These are phyloP conservation scores for Parapsyche elsis DNA, from an alignment of 1,140 invertebrate species.

Conservation along the genomic window DNA sequence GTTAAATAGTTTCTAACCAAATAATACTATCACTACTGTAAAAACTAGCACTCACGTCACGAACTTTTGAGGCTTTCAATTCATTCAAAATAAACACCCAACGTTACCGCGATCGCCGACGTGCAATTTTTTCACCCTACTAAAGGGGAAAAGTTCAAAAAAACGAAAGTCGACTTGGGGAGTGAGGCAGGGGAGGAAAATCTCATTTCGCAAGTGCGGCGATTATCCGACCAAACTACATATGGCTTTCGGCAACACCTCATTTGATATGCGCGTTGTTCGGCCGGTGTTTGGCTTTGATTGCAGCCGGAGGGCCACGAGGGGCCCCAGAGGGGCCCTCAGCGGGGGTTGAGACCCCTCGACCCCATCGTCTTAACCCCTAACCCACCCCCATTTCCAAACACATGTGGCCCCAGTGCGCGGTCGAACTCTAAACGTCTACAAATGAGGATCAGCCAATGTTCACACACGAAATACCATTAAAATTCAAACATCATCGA, in stretches of 20 bases:
- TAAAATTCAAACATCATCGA: too few species aligned
- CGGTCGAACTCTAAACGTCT: background rate
- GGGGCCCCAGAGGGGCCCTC: slow-evolving; percentile 40
- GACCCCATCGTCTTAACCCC: background rate
- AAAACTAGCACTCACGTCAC: background rate
- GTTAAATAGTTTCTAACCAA: too few species aligned
- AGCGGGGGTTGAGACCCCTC: background rate
- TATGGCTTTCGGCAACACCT: slow-evolving; percentile 53
- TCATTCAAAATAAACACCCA: slow-evolving; percentile 7
- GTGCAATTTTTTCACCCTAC: background rate
- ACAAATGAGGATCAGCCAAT: background rate
- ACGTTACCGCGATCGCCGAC: slow-evolving; percentile 2
- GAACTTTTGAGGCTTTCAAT: slow-evolving; percentile 25
- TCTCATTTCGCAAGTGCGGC: slow-evolving; percentile 54
- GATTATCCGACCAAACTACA: slow-evolving; percentile 56
- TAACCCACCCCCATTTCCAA: background rate
- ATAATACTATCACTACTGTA: background rate
- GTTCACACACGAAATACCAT: too few species aligned
- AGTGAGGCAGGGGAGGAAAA: slow-evolving; percentile 24
- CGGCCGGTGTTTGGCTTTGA: slow-evolving; percentile 43
- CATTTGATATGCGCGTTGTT: slow-evolving; percentile 53
- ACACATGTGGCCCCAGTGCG: background rate
- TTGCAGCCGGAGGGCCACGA: slow-evolving; percentile 42
- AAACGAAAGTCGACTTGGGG: background rate
- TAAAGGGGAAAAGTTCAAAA: background rate